Percentiles rank a stretch among this genome's conserved stretches.
Conservation (phyloP, 2,888 invertebrate genomes). For the Mellilla xanthometata region DNA sequence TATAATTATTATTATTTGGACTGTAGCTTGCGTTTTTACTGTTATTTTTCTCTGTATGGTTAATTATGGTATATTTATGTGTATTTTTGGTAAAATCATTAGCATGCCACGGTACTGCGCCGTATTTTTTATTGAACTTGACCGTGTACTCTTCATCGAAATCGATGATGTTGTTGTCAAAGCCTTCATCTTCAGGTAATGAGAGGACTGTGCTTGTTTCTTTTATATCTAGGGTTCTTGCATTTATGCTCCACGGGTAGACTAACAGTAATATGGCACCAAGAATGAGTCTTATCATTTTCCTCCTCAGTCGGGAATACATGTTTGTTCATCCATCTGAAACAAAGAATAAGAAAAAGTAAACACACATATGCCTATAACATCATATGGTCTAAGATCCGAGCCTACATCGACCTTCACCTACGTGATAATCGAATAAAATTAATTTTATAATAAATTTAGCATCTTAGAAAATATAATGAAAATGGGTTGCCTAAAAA, state of each 20-base stretch:
- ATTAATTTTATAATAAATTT: too few relatives aligned
- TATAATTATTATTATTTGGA: conserved; percentile 31
- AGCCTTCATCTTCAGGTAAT: conserved; percentile 44
- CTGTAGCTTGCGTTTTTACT: conserved; percentile 16
- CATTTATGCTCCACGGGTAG: conserved; percentile 34
- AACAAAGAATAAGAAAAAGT: conserved; percentile 41
- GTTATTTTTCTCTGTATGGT: conserved; percentile 38
- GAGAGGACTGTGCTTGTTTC: conserved; percentile 37
- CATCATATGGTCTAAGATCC: too few relatives aligned
- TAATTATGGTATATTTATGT: conserved; percentile 61
- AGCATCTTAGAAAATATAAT: too few relatives aligned
- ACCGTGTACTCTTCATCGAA: conserved; percentile 67
- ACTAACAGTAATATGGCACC: conserved; percentile 57
- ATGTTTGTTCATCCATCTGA: conserved; percentile 63
- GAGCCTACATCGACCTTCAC: too few relatives aligned
- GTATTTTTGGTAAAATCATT: conserved; percentile 58
- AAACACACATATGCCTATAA: too few relatives aligned
- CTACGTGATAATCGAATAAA: too few relatives aligned
- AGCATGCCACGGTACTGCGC: conserved; percentile 52
- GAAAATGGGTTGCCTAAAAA: too few relatives aligned
- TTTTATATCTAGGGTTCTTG: conserved; percentile 52
- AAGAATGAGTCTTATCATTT: conserved; percentile 53
- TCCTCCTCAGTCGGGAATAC: conserved; percentile 64
- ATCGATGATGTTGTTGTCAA: conserved; percentile 69
- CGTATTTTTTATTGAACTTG: conserved; percentile 63